phyloP scores from a whole-genome alignment of 2,888 invertebrate species.

The Miltochrista miniata region DNA sequence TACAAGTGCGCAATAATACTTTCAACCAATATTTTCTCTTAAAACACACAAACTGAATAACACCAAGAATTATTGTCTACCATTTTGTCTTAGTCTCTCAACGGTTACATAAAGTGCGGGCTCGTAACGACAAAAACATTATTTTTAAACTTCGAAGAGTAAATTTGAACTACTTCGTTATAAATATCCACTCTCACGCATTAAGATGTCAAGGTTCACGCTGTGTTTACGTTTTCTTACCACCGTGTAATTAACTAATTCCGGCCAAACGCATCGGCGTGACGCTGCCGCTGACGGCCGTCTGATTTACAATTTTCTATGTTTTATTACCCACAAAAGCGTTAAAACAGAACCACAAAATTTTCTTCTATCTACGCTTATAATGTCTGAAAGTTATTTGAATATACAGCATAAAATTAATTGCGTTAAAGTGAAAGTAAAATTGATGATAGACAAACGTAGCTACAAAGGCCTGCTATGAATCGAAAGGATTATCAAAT shows the following conservation, averaged over 20 bases:
- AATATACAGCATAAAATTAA: neutral
- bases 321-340: slow-evolving; percentile 10
- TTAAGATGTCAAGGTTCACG: slow-evolving; percentile 74
- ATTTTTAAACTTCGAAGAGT: slow-evolving; percentile 35
- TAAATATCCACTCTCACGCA: slow-evolving; percentile 65
- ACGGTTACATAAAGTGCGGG: slow-evolving; percentile 11
- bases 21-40: slow-evolving; percentile 20
- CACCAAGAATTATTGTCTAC: slow-evolving; percentile 16
- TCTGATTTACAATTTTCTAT: slow-evolving; percentile 28
- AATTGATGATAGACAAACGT: slow-evolving; percentile 1
- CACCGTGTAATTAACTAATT: slow-evolving; percentile 56
- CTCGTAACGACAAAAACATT: slow-evolving; percentile 23
- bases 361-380: neutral
- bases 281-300: slow-evolving; percentile 27
- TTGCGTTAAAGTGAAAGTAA: slow-evolving; percentile 15
- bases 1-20: slow-evolving; percentile 13
- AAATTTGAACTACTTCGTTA: slow-evolving; percentile 34
- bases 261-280: slow-evolving; percentile 37
- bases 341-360: neutral
- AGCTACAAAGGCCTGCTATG: slow-evolving; percentile 7
- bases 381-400: neutral
- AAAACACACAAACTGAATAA: slow-evolving; percentile 20
- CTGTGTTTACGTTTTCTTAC: slow-evolving; percentile 55
- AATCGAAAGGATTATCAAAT: slow-evolving; percentile 24
- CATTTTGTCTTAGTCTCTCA: neutral